Evolutionary conservation across 92 coral and sea anemone species (phyloP).

Genomic region (Umimayanthus chanpuru): DNA sequence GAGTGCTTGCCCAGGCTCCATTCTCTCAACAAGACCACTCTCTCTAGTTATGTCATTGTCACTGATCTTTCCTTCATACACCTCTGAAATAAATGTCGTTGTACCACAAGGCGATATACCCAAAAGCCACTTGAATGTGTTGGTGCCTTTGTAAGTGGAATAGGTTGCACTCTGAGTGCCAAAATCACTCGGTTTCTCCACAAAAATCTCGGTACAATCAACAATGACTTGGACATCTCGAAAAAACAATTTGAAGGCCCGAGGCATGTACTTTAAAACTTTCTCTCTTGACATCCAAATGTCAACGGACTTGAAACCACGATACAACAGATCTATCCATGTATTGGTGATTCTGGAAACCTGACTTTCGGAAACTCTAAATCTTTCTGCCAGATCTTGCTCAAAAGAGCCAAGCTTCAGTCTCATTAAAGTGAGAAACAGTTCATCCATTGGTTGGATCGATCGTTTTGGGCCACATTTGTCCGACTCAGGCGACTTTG

Average conservation of each 20-base stretch:
- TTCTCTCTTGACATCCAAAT: slow-evolving; percentile 10
- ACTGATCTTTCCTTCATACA: slow-evolving; percentile 56
- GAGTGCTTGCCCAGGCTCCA: slow-evolving; percentile 19
- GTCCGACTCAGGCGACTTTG: not conserved
- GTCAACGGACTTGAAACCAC: slow-evolving; percentile 7
- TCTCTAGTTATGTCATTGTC: slow-evolving; percentile 58
- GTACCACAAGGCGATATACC: slow-evolving; percentile 45
- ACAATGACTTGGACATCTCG: slow-evolving; percentile 14
- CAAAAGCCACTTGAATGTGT: not conserved
- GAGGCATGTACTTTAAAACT: slow-evolving; percentile 12
- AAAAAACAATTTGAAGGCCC: not conserved
- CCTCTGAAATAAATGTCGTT: slow-evolving; percentile 60
- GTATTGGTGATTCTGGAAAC: slow-evolving; percentile 13
- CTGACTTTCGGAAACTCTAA: not conserved
- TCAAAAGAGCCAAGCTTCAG: slow-evolving; percentile 23
- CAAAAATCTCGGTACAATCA: not conserved
- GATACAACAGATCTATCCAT: not conserved
- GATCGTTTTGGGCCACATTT: not conserved
- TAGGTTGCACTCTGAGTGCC: not conserved
- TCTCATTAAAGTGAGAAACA: slow-evolving; percentile 9
- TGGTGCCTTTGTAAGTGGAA: not conserved
- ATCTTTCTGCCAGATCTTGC: slow-evolving; percentile 4
- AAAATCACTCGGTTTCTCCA: not conserved
- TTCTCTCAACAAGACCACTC: slow-evolving; percentile 2
- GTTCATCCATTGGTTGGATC: not conserved